These are phyloP conservation scores for Callithrix jacchus DNA, from an alignment of 2,113 vertebrate genomes.

Conservation along the genomic window DNA sequence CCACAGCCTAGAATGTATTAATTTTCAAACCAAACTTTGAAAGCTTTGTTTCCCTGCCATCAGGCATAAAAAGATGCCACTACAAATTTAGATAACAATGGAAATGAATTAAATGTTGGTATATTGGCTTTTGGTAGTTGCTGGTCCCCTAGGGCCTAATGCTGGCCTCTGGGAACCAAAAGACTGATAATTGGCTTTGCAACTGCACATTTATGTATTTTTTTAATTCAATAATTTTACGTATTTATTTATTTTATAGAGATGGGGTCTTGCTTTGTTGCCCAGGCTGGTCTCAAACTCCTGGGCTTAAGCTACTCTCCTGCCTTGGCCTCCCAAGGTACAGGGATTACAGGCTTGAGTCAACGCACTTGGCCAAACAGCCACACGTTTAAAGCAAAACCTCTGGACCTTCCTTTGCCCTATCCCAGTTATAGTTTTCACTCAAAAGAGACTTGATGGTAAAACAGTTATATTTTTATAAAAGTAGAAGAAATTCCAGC, in stretches of 20 bases:
- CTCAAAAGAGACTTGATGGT: not conserved
- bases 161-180: not conserved
- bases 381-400: not conserved
- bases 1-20: not conserved
- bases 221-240: too few species aligned
- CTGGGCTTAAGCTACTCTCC: too few species aligned
- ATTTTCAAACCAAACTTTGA: not conserved
- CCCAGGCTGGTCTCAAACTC: too few species aligned
- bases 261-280: not conserved
- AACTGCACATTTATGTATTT: not conserved
- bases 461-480: slow-evolving; percentile 10
- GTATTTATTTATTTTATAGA: not conserved
- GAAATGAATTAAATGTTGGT: not conserved
- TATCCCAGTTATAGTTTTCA: not conserved
- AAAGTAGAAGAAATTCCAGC: not conserved
- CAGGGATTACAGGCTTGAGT: too few species aligned
- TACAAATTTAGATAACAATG: not conserved
- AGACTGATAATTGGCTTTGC: not conserved
- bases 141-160: not conserved
- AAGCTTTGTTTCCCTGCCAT: not conserved
- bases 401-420: not conserved
- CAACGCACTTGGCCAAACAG: too few species aligned
- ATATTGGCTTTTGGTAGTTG: not conserved
- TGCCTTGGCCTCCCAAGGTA: too few species aligned
- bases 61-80: not conserved